Evolutionary conservation across 2,888 invertebrate genomes (phyloP).

Genomic region (Rambutsinella grinnellia): DNA sequence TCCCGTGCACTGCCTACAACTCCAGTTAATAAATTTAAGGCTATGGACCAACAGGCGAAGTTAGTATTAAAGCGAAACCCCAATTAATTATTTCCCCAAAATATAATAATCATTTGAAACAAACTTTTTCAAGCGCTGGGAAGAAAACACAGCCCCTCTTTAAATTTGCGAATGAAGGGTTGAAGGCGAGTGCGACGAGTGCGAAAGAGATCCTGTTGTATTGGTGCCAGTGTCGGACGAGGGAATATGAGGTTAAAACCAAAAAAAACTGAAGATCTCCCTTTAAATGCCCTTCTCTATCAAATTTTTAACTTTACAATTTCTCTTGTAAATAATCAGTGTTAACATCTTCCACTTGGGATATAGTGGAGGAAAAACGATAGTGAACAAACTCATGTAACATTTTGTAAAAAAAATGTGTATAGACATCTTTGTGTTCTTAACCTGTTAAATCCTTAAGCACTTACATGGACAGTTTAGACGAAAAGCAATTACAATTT

Average conservation of each 20-base stretch:
- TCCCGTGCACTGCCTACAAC: constrained; percentile 21
- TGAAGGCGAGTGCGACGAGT: constrained; percentile 91
- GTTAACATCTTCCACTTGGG: neutral
- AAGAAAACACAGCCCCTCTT: constrained; percentile 77
- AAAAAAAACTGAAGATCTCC: too few species aligned
- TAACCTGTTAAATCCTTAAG: too few species aligned
- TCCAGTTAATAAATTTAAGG: constrained; percentile 83
- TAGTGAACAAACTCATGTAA: too few species aligned
- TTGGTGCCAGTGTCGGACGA: constrained; percentile 98
- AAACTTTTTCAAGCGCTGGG: constrained; percentile 25
- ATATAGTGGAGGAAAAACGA: constrained; percentile 1
- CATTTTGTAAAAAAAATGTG: too few species aligned
- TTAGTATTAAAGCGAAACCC: too few species aligned
- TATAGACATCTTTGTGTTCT: constrained; percentile 4
- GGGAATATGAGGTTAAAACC: constrained; percentile 99
- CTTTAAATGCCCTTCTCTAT: too few species aligned
- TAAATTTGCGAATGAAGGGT: constrained; percentile 91
- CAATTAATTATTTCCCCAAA: too few species aligned
- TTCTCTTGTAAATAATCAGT: constrained; percentile 40
- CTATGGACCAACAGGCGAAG: constrained; percentile 82
- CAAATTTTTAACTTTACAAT: constrained; percentile 10
- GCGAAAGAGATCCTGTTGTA: constrained; percentile 96
- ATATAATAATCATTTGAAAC: too few species aligned
- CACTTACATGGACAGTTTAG: too few species aligned
- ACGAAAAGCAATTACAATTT: too few species aligned